Evolutionary conservation across 2,888 invertebrate species (phyloP).

Genomic region (Mythimna pallens): DNA sequence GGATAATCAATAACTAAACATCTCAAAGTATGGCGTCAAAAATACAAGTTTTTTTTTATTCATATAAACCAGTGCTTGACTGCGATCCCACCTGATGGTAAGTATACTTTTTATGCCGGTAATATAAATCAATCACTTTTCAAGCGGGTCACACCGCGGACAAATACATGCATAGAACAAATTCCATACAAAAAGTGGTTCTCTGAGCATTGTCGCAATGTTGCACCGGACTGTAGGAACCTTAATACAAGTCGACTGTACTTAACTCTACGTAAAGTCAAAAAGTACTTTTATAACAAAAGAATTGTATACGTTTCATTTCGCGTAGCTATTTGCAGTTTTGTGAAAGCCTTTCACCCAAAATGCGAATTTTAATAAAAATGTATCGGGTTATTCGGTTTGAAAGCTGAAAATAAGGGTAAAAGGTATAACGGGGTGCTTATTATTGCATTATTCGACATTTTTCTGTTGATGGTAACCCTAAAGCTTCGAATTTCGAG

Average conservation of each 20-base stretch:
- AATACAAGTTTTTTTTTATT: too few species aligned
- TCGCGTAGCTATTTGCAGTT: slow-evolving; percentile 55
- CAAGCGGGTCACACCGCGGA: too few species aligned
- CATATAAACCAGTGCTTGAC: too few species aligned
- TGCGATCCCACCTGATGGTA: too few species aligned
- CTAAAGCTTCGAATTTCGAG: background rate
- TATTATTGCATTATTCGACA: slow-evolving; percentile 41
- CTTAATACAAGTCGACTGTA: slow-evolving; percentile 28
- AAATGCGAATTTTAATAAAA: slow-evolving; percentile 71
- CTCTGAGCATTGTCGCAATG: background rate
- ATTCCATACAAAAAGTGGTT: too few species aligned
- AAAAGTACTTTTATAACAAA: slow-evolving; percentile 57
- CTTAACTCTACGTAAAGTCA: slow-evolving; percentile 25
- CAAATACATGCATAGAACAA: too few species aligned
- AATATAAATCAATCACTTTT: too few species aligned
- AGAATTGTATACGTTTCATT: slow-evolving; percentile 53
- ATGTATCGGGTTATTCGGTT: slow-evolving; percentile 69
- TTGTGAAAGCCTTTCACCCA: slow-evolving; percentile 65
- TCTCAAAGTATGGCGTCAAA: too few species aligned
- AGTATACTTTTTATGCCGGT: too few species aligned
- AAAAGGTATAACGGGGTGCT: slow-evolving; percentile 41
- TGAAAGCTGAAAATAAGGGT: slow-evolving; percentile 58
- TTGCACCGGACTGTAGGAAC: background rate
- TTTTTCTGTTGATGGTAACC: slow-evolving; percentile 3
- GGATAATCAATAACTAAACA: too few species aligned